Conservation (phyloP, 1,140 invertebrate genomes). For the Cecropterus lyciades region DNA sequence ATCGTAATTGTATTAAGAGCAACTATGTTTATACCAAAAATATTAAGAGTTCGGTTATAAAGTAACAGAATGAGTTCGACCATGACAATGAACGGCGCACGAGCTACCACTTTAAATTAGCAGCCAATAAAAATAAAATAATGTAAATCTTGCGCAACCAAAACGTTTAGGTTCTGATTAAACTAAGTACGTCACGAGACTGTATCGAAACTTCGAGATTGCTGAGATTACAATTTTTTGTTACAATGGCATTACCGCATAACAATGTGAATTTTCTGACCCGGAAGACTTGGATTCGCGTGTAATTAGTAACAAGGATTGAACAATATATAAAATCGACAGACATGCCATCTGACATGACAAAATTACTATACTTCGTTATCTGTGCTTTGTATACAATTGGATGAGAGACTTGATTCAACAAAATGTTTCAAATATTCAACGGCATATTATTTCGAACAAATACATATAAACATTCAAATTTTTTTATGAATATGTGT, state of each 20-base stretch:
- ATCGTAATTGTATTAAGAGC: too few relatives aligned
- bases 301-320: constrained; percentile 22
- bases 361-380: too few relatives aligned
- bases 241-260: constrained; percentile 13
- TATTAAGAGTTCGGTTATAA: neutral
- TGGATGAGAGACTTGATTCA: too few relatives aligned
- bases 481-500: too few relatives aligned
- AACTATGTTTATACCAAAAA: too few relatives aligned
- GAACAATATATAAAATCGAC: neutral
- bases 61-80: constrained; percentile 32
- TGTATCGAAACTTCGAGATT: constrained; percentile 21
- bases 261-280: constrained; percentile 25
- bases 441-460: too few relatives aligned
- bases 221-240: constrained; percentile 15
- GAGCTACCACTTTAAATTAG: constrained; percentile 30
- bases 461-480: too few relatives aligned
- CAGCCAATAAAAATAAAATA: constrained; percentile 15
- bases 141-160: constrained; percentile 5
- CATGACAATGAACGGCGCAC: constrained; percentile 52
- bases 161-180: constrained; percentile 12
- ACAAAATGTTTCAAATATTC: too few relatives aligned
- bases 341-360: constrained; percentile 1
- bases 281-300: constrained; percentile 21
- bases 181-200: constrained; percentile 6
- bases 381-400: too few relatives aligned